Evolutionary conservation across 2,113 vertebrate species (phyloP), one percentile per base, ranked within the genome.

Genomic region (Cinclus mexicanus): DNA sequence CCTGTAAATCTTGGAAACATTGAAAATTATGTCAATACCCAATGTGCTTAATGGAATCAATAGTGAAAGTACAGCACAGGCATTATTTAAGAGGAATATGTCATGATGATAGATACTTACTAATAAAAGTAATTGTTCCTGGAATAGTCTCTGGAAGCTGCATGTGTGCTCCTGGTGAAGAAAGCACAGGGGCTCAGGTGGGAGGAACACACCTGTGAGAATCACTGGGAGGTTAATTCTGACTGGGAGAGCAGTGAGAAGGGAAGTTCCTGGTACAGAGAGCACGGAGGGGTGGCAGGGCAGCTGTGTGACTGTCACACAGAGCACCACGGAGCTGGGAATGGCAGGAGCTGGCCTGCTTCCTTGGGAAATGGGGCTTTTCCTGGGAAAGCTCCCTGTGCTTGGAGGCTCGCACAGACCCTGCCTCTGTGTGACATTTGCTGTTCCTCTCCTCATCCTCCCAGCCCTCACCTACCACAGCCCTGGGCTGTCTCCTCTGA

Each of bases 81-180:
- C 26, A 7, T 60, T 46, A 35, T 41, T 53, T 50, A 11, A 29
- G 18, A 64, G 29, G 42, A 84, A 11, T n/a, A 46, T 49, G 67
- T 61, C 9, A 4, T 60, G 56, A 49, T 31, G 42, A 31, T 41
- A 26, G 46, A 75, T 23, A 22, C 35, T 75, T 56, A 56, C 77
- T 83, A 97, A 97, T 97, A 97, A 98, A 97, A 64, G 20, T 37
- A 28, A 46, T 76, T 75, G n/a, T 29, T 86, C 44, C 74, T 78
- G 41, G 22, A 25, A 17, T 25, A 14, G 42, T 55, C 33, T 72
- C 22, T 59, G 22, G 16, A 41, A 35, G 31, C 33, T 41, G 8
- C n/a, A 21, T 0, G 0, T 22, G 72, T 28, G 1, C 10, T 56
- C 11, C 1, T 0, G 2, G n/a, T 7, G 7, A 14, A 39, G n/a